Evolutionary conservation across 2,888 invertebrate species (phyloP).

Genomic region (Syrista parreyssii): DNA sequence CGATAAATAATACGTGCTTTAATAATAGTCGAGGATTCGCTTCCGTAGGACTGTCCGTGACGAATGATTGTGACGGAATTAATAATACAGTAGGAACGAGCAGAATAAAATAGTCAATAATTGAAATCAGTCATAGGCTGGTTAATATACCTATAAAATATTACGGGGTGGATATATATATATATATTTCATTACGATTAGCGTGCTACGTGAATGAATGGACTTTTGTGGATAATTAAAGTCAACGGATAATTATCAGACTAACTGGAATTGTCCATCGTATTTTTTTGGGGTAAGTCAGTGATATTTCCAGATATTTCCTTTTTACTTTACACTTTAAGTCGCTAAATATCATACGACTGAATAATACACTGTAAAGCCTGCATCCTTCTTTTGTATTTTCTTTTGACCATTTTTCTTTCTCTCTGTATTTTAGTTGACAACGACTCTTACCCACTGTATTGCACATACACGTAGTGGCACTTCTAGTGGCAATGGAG

Average conservation of each 20-base stretch:
- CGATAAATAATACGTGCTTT: background rate
- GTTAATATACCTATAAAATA: background rate
- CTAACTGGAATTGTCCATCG: background rate
- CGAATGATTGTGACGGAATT: background rate
- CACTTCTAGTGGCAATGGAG: conserved; percentile 34
- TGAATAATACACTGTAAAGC: background rate
- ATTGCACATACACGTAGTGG: conserved; percentile 24
- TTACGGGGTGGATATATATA: background rate
- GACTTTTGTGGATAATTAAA: background rate
- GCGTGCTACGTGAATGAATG: background rate
- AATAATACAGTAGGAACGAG: background rate
- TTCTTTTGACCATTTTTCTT: conserved; percentile 16
- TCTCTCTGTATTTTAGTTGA: conserved; percentile 28
- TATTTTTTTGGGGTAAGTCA: background rate
- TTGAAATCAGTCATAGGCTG: background rate
- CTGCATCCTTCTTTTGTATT: conserved; percentile 14
- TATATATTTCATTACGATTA: background rate
- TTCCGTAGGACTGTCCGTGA: background rate
- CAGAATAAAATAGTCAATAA: background rate
- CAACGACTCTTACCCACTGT: conserved; percentile 31
- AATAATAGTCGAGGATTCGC: background rate
- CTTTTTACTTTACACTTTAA: background rate
- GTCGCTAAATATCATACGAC: background rate
- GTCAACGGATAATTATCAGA: background rate
- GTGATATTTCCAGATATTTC: background rate